These are phyloP conservation scores for Rattus norvegicus DNA, from an alignment of 2,113 vertebrate species.

Conservation along the genomic window GRCr8 NC_086024.1:94501001-94501500, in stretches of 20 bases:
- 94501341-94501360: not conserved
- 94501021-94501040: not conserved
- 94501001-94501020: slow-evolving; percentile 2
- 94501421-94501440: not conserved
- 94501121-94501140: not conserved
- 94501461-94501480: not conserved
- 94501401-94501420: not conserved
- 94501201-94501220: not conserved
- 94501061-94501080: not conserved
- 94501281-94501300: not conserved
- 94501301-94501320: not conserved
- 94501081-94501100: not conserved
- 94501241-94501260: not conserved
- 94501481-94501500: not conserved
- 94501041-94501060: not conserved
- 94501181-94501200: not conserved
- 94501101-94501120: not conserved
- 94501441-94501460: not conserved
- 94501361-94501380: not conserved
- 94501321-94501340: not conserved
- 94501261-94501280: not conserved
- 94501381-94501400: not conserved
- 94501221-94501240: not conserved
- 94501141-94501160: not conserved
- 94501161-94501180: not conserved